These are phyloP conservation scores for Andrena chrysosceles DNA, from an alignment of 2,888 invertebrate species.

Conservation along the genomic window DNA sequence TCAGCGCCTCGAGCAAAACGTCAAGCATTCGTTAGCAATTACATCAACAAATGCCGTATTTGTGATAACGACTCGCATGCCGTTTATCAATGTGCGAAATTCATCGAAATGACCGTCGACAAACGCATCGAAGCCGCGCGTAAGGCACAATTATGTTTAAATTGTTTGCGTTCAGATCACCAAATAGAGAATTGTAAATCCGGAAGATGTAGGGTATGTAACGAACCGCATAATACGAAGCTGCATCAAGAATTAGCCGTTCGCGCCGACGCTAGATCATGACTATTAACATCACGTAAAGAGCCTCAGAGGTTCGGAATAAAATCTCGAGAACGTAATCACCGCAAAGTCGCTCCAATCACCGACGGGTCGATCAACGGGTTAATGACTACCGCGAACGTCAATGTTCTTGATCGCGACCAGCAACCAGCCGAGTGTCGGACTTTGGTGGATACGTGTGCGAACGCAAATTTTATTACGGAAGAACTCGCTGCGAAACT, in stretches of 20 bases:
- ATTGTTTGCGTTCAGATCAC: not conserved
- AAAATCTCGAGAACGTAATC: not conserved
- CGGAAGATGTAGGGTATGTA: conserved; percentile 9
- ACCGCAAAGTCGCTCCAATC: not conserved
- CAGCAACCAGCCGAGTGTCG: not conserved
- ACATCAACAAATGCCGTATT: not conserved
- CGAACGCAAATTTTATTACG: not conserved
- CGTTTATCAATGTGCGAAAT: not conserved
- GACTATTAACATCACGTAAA: not conserved
- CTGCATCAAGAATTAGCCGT: not conserved
- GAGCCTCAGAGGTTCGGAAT: rapidly evolving
- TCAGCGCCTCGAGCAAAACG: no score
- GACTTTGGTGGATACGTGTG: not conserved
- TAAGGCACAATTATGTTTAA: not conserved
- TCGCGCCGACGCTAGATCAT: not conserved
- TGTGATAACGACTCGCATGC: not conserved
- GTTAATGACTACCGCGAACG: not conserved
- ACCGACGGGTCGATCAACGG: not conserved
- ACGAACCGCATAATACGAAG: not conserved
- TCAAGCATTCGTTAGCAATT: not conserved
- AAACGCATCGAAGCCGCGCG: not conserved
- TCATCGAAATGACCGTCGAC: not conserved
- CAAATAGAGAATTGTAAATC: not conserved
- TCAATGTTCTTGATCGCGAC: not conserved
- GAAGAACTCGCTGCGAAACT: not conserved